Percentiles rank a stretch among this genome's conserved stretches.
phyloP scores from a whole-genome alignment of 2,797 vertebrate genomes.

The Aphelocoma californica region DNA sequence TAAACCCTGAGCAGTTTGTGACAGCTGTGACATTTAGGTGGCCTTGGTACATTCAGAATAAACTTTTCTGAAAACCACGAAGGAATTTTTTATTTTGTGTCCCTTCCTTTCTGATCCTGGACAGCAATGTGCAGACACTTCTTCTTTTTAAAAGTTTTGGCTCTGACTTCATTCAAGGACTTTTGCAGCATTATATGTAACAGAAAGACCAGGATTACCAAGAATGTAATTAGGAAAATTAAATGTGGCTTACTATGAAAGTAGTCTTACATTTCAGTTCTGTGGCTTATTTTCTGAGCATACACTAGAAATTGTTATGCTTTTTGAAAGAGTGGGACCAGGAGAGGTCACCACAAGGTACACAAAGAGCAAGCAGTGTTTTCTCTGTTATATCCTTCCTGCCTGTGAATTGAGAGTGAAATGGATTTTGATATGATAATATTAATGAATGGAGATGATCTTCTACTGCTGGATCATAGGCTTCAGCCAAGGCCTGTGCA shows the following conservation, averaged over 20 bases:
- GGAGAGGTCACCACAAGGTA: background rate
- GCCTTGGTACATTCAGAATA: background rate
- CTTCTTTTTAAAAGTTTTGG: background rate
- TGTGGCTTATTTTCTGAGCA: background rate
- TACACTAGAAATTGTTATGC: background rate
- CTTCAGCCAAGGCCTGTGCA: background rate
- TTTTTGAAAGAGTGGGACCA: background rate
- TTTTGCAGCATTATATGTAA: background rate
- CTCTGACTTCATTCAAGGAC: background rate
- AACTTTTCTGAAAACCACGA: background rate
- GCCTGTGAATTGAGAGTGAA: background rate
- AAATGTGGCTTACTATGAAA: background rate
- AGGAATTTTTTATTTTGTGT: background rate
- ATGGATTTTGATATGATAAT: background rate
- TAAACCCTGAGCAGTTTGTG: conserved; percentile 1
- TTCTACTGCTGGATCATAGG: background rate
- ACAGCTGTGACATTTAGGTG: background rate
- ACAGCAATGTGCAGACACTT: background rate
- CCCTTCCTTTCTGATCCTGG: background rate
- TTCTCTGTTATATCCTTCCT: background rate
- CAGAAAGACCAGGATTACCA: background rate
- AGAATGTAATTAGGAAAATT: background rate
- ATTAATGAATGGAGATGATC: background rate
- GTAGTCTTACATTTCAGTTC: background rate
- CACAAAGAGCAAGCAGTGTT: background rate